Percentiles rank a stretch among this genome's conserved stretches.
These are phyloP conservation scores for Falcunculus frontatus DNA, from an alignment of 2,113 vertebrate species.

Conservation along the genomic window DNA sequence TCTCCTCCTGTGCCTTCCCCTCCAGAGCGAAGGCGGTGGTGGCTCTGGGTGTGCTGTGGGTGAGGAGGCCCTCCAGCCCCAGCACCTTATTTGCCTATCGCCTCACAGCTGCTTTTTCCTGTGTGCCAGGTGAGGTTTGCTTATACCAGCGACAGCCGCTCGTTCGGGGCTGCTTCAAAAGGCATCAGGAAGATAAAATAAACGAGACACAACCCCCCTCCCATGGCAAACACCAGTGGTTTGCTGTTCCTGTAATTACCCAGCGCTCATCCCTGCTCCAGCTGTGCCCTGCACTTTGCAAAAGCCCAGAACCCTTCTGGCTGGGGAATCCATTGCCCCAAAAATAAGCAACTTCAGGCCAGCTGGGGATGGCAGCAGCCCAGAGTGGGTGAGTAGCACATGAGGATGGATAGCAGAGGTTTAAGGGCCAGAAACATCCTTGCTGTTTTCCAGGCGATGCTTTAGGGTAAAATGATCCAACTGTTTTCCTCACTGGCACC, in stretches of 20 bases:
- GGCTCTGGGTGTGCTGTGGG: neutral
- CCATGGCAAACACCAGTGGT: neutral
- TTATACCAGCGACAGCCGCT: neutral
- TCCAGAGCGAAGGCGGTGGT: rapidly evolving
- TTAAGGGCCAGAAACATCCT: neutral
- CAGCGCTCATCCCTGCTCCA: rapidly evolving
- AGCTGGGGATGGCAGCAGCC: neutral
- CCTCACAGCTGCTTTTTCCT: slow-evolving; percentile 21
- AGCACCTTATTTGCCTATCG: neutral
- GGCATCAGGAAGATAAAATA: neutral
- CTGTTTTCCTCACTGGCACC: neutral
- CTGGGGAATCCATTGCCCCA: neutral
- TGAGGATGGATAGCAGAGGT: neutral
- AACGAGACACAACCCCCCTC: neutral
- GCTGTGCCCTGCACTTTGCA: neutral
- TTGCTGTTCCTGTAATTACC: neutral
- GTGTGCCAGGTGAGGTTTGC: neutral
- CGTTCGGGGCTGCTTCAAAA: neutral
- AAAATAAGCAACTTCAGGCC: neutral
- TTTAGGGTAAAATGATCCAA: neutral
- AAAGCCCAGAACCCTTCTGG: neutral
- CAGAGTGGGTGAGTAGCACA: rapidly evolving
- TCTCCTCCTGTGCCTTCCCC: neutral
- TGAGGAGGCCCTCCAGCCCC: neutral
- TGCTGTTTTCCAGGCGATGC: neutral